Evolutionary conservation across 2,888 invertebrate genomes (phyloP), one percentile per base, ranked within the genome.

Genomic region (Harpagoxenus sublaevis): DNA sequence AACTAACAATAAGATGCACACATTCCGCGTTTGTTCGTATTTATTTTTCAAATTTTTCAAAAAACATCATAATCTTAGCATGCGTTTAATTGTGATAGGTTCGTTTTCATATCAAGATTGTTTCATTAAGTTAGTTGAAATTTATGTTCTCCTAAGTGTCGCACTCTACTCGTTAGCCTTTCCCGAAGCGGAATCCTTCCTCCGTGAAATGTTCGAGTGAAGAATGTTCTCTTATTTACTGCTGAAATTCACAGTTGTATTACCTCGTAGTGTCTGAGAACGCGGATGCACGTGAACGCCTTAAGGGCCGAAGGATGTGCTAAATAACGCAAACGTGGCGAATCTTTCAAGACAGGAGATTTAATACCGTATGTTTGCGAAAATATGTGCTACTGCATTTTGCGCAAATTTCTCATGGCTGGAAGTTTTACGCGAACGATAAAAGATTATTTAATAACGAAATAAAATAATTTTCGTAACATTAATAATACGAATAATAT

Each of bases 191-290:
- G 53, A 77, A 65, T 77, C 65, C 28, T 78, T 78, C 28, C 55
- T 55, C n/a, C 39, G 28, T 66, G 53, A 78, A 78, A 66, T n/a
- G 66, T 66, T 78, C 42, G 66, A 78, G 77, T 66, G 53, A 78
- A 77, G 53, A 78, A 78, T 66, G 66, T 66, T 78, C 53, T 78
- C 55, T 78, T 78, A 78, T 78, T 78, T 78, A 66, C 66, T 55
- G 66, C 28, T 66, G 66, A 78, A 78, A 78, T 78, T 78, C 15
- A 66, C 65, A 78, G 42, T 78, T 66, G 65, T 78, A 53, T 77
- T 78, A 78, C 53, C 65, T 18, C 45, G 28, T 45, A 57, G 28
- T 55, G 51, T 55, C 42, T 55, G 53, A 28, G 66, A 78, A 60
- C 77, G 53, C 28, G 77, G 28, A 66, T 66, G 53, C 77, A 55